Base-by-base conservation (phyloP, 2,888 invertebrate species). In the Dendrolimus pini region DNA sequence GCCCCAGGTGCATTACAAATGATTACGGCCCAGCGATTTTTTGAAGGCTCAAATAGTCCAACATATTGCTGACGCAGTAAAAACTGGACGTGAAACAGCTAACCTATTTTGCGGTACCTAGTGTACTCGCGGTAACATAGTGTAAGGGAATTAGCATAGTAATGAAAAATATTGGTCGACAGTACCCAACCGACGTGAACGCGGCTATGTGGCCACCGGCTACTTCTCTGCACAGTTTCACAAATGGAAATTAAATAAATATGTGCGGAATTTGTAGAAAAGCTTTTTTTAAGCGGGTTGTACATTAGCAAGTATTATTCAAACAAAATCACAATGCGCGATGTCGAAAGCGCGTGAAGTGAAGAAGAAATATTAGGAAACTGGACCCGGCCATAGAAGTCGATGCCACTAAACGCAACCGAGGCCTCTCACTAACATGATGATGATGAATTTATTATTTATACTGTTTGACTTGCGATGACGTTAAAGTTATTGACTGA, bases 81-180 rank as follows among this genome's bases (percentile, higher is more conserved):
- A 85, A 85, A 80, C 30, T 70, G 79, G 65, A 78, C 74, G 77
- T 80, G 80, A 77, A 82, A 82, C 80, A 72, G 82, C 83, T 83
- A 86, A 86, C 83, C 85, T 85, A 30, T 83, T 87, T 85, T 87
- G 85, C 79, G 83, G 82, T 71, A 63, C 30, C 6, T 30, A 30
- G 30, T 30, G 65, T 64, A 63, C 30, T 30, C 74, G 69, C 68
- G 75, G 81, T 78, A 77, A 72, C 85, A 80, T 86, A 84, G 84
- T 68, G 83, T 83, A 89, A 89, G 86, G 84, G 83, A 87, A 89
- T 89, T 89, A 89, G 86, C 88, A 89, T 89, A 88, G 85, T 88
- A 88, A 89, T 89, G 88, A 89, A 89, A 89, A 88, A 89, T 87
- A 88, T 89, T 87, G 88, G 85, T 78, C 80, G 78, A 67, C 74